Evolutionary conservation across 2,888 invertebrate species (phyloP), one percentile per base, ranked within the genome.

Genomic region (Agelastica alni): DNA sequence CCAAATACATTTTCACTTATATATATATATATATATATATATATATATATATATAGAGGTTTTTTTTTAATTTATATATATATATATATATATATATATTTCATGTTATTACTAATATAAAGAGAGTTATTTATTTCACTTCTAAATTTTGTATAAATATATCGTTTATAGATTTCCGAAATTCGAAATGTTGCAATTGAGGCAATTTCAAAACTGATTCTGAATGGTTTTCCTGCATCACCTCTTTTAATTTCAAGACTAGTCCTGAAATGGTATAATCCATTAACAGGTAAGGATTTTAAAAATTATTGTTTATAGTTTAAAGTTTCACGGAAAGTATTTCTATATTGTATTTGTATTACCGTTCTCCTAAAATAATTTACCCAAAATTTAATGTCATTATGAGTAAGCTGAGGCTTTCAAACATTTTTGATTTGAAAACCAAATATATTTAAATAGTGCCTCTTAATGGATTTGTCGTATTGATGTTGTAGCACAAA

Each of bases 211-310:
- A 59, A 44, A 43, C 48, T 66, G 28, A 52, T 65, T 16, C 47
- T 60, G 26, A 13, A 56, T 30, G 39, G 53, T n/a, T 63, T 64
- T 41, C 60, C 64, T 4, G 57, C 65, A 2, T 60, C 48, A 6
- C 45, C 65, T 7, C 20, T 52, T n/a, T 30, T 64, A 18, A 55
- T 67, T 16, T 59, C 60, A n/a, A 55, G 65, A 51, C 53, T 68
- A 31, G 48, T 67, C n/a, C 39, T 68, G 31, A 66, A 66, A 41
- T 68, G 68, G 68, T 66, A 59, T 34, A 65, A 58, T 52, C 68
- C 68, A 9, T 12, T 58, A 28, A 63, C 62, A 44, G 64, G 67
- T 67, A 60, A 55, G 44, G n/a, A n/a, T n/a, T n/a, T n/a, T n/a
- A n/a, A n/a, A n/a, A n/a, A n/a, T n/a, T n/a, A n/a, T n/a, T 43